Percentiles rank a stretch among this genome's conserved stretches.
Evolutionary conservation across 2,113 vertebrate genomes (phyloP).

Genomic region (Sylvicapra grimmia): DNA sequence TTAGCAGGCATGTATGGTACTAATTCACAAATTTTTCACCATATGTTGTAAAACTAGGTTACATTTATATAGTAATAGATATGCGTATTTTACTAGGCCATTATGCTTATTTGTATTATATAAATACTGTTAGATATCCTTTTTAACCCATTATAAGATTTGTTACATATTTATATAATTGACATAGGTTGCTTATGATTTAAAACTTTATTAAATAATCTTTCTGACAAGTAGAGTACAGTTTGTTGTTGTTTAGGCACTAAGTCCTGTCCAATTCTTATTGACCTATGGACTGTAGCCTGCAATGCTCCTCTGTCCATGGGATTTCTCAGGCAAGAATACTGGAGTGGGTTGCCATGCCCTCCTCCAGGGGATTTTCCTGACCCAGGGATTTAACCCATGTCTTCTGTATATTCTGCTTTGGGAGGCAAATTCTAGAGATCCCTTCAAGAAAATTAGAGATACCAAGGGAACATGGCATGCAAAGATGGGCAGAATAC

Average conservation of each 20-base stretch:
- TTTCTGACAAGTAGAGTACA: not conserved
- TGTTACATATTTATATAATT: not conserved
- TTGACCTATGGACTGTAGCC: not conserved
- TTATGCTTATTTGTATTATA: not conserved
- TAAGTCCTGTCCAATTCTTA: not conserved
- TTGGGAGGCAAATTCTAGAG: not conserved
- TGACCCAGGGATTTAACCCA: not conserved
- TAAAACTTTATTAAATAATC: not conserved
- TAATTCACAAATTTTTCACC: not conserved
- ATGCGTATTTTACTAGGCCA: not conserved
- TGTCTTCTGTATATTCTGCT: not conserved
- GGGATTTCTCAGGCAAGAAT: not conserved
- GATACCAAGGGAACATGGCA: not conserved
- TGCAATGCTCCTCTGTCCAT: not conserved
- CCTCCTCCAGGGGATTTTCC: not conserved
- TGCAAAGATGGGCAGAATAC: not conserved
- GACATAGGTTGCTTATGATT: not conserved
- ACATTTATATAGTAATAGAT: not conserved
- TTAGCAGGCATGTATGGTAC: not conserved
- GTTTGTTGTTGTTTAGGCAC: not conserved
- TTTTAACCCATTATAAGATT: not conserved
- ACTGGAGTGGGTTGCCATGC: not conserved
- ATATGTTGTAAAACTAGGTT: not conserved
- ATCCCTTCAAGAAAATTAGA: not conserved
- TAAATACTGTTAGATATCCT: not conserved